These are phyloP conservation scores for Amniataba percoides DNA, from an alignment of 2,797 vertebrate species.

Conservation along the genomic window DNA sequence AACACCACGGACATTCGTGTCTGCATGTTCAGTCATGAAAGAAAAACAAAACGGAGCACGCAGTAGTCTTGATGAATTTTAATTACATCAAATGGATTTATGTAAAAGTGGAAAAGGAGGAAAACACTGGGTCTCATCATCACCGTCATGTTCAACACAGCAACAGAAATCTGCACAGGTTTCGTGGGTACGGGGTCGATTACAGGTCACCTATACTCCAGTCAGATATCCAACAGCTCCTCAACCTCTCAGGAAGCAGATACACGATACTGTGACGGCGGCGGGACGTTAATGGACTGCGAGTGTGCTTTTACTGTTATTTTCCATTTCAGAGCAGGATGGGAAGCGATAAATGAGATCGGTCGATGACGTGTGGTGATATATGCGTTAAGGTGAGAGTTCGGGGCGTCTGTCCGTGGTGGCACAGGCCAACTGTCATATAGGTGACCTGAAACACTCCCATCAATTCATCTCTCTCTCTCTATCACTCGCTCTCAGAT, in stretches of 20 bases:
- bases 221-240: neutral
- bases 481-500: constrained; percentile 23
- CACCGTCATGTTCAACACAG: constrained; percentile 70
- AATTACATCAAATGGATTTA: constrained; percentile 85
- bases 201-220: constrained; percentile 64
- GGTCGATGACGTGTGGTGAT: constrained; percentile 2
- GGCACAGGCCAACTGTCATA: constrained; percentile 30
- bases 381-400: constrained; percentile 29
- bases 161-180: constrained; percentile 55
- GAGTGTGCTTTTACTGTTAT: constrained; percentile 27
- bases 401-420: neutral
- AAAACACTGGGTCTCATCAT: constrained; percentile 72
- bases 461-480: constrained; percentile 32
- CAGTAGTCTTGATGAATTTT: constrained; percentile 69
- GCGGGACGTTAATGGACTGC: neutral
- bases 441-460: constrained; percentile 62
- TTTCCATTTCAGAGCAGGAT: constrained; percentile 35
- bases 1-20: neutral
- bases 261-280: neutral
- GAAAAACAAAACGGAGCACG: constrained; percentile 29
- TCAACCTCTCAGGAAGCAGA: neutral
- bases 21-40: neutral
- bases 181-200: constrained; percentile 27
- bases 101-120: constrained; percentile 86
- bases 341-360: constrained; percentile 31